Base-by-base conservation (phyloP, 2,797 vertebrate genomes). In the Acanthurus lineatus region DNA sequence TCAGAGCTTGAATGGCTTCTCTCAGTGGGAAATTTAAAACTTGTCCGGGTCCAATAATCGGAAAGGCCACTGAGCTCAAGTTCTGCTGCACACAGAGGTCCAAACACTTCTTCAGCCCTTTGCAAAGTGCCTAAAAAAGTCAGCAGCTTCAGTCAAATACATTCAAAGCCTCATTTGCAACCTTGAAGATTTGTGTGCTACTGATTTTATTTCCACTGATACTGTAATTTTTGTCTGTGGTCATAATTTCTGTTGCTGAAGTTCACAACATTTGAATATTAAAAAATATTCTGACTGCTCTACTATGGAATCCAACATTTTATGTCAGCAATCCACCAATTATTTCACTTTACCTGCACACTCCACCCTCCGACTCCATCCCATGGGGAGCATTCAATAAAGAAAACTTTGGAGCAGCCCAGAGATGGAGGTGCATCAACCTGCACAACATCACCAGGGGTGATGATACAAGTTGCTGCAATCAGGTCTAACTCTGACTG, bases 31-130 rank as follows among this genome's bases (percentile, higher is more conserved):
- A 89, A 5, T 82, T 85, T 2, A 95, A 61, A 22, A 5, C n/a
- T n/a, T n/a, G n/a, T 10, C 93, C 93, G 0, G 88, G 90, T 45
- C 94, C 94, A 0, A 95, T 92, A 11, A 94, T 19, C 1, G 93
- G 89, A 20, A 95, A 69, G 9, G 93, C 90, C 2, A 94, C 73
- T 0, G 92, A 93, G 61, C 2, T 3, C 14, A 76, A 77, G 5
- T 35, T 11, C 12, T 88, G 85, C 71, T 89, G 76, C 28, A 71
- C 83, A 84, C 91, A 94, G 32, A 88, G 81, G 25, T 86, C 86
- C 68, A 95, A 78, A 64, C 86, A 90, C 2, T 0, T 76, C 20
- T 54, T 64, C 57, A 95, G 67, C 8, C 92, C 93, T 3, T 17
- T 72, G 17, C 20, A 14, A 12, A 95, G 86, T 1, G 69, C 85